Base-by-base conservation (phyloP, 2,797 vertebrate genomes). In the Pachyuromys duprasi region DNA sequence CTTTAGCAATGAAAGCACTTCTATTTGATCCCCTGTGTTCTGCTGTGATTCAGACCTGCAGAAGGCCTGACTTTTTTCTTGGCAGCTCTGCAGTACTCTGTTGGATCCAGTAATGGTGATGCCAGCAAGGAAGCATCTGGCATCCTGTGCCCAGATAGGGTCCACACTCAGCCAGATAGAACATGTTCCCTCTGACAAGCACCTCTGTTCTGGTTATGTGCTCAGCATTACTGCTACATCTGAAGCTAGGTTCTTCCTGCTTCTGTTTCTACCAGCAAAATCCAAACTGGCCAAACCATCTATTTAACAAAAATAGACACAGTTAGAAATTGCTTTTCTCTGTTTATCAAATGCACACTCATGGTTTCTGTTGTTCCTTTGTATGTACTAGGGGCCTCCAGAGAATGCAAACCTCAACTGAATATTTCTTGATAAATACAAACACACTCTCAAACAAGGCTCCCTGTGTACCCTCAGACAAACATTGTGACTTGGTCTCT, bases 321-420 rank as follows among this genome's bases (percentile, higher is more conserved):
- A 79, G 96, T 92, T 93, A 80, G 96, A 97, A 96, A 93, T 94
- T 94, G 96, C 31, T 95, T 57, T 93, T 96, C 94, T 79, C 72
- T 80, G 92, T 45, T 95, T 95, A 96, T 80, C 96, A 89, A 91
- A 95, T 87, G 86, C 93, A 86, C 0, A 0, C 82, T 91, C n/a
- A 67, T 2, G 3, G 86, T 86, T 97, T 79, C 45, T 70, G 26
- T 78, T 97, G 83, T 95, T 45, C 26, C 60, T 93, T 93, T 96
- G 57, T 91, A 53, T 86, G 78, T 94, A 42, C 72, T 3, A 12
- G 3, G 36, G 3, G 31, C 9, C 31, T 84, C 39, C 18, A 14
- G 14, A 95, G 60, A 78, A 60, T 69, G 76, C 26, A 95, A 89
- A 90, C 26, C 39, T 75, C 94, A 95, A 72, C 83, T 95, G 94